Evolutionary conservation across 2,113 vertebrate genomes (phyloP).

Genomic region (Dicaeum eximium): DNA sequence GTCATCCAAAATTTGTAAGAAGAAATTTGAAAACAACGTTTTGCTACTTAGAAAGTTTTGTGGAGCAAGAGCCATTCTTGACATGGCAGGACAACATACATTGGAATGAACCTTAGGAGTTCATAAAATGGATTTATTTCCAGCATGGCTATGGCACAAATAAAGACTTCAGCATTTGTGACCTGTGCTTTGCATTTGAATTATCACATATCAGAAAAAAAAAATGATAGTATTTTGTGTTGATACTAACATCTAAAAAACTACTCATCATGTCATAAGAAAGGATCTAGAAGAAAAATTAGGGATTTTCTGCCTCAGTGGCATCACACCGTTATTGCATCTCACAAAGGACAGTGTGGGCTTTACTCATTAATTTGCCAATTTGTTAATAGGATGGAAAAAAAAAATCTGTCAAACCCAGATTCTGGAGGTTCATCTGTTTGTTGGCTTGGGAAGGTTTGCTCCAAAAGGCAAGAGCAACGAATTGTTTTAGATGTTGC

Average conservation of each 20-base stretch:
- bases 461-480: not conserved
- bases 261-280: rapidly evolving
- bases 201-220: not conserved
- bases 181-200: not conserved
- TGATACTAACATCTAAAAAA: not conserved
- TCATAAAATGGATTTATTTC: not conserved
- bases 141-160: not conserved
- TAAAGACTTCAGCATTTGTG: not conserved
- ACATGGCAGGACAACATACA: not conserved
- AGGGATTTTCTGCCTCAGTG: too few relatives aligned
- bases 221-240: not conserved
- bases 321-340: rapidly evolving
- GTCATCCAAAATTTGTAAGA: not conserved
- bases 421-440: not conserved
- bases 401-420: not conserved
- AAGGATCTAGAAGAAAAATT: not conserved
- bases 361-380: not conserved
- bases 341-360: not conserved
- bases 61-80: not conserved
- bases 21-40: not conserved
- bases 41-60: rapidly evolving
- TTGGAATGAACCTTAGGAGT: not conserved
- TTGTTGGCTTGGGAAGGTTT: not conserved
- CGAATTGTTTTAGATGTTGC: not conserved
- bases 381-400: rapidly evolving